phyloP scores from a whole-genome alignment of 53 echinoderm and acorn worm genomes.

The Holothuria leucospilota region DNA sequence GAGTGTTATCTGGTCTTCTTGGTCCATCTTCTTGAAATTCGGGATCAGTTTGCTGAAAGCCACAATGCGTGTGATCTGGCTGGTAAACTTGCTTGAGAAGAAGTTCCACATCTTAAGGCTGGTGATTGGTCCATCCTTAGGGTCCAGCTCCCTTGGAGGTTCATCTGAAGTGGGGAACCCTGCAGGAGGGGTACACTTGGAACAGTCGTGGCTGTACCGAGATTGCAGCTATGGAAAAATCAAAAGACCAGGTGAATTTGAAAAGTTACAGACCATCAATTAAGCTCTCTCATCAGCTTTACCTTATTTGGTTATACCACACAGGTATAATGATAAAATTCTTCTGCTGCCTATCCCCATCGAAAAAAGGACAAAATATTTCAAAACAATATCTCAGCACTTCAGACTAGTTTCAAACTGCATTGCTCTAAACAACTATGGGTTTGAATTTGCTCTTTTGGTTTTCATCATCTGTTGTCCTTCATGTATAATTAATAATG shows the following conservation, averaged over 20 bases:
- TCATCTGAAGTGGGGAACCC: constrained; percentile 88
- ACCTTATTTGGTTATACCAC: too few relatives aligned
- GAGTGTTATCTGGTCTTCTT: constrained; percentile 97
- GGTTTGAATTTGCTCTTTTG: too few relatives aligned
- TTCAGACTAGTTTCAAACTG: too few relatives aligned
- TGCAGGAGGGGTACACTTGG: constrained; percentile 85
- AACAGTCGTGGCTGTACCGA: constrained; percentile 96
- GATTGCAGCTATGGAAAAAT: constrained; percentile 71
- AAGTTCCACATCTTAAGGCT: constrained; percentile 95
- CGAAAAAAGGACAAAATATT: too few relatives aligned
- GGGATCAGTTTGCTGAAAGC: constrained; percentile 98
- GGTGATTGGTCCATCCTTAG: constrained; percentile 70
- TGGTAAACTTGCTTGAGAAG: constrained; percentile 99
- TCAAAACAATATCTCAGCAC: too few relatives aligned
- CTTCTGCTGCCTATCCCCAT: too few relatives aligned
- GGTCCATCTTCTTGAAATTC: constrained; percentile 90
- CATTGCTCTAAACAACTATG: too few relatives aligned
- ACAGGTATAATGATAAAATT: too few relatives aligned
- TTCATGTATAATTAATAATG: too few relatives aligned
- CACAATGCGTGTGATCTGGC: constrained; percentile 97
- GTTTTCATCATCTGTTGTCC: too few relatives aligned
- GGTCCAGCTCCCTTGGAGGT: constrained; percentile 89
- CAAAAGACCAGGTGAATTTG: neutral
- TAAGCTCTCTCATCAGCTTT: too few relatives aligned
- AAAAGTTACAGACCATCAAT: too few relatives aligned